These are phyloP conservation scores for Rapana venosa DNA, from an alignment of 2,888 invertebrate genomes.

Conservation along the genomic window DNA sequence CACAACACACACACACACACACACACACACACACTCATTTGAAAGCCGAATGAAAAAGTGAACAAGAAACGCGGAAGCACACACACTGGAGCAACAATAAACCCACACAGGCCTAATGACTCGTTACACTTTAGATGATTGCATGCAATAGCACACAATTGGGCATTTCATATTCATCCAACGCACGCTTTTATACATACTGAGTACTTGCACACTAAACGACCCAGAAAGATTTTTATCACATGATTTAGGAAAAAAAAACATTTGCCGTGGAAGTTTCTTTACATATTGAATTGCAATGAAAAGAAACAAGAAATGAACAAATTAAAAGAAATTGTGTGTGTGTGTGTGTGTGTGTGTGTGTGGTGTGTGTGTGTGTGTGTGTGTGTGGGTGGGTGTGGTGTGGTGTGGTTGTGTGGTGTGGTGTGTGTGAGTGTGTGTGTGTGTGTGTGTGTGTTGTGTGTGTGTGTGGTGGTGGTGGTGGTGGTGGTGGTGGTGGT, in stretches of 20 bases:
- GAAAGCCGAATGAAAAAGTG: background rate
- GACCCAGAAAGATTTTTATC: no score
- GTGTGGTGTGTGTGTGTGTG: background rate
- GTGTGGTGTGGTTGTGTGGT: background rate
- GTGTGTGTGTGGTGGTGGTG: background rate
- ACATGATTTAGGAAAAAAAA: no score
- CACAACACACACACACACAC: background rate
- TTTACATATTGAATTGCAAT: no score
- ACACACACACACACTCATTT: background rate
- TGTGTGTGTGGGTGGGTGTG: no score
- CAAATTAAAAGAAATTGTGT: background rate
- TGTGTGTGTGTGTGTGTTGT: background rate
- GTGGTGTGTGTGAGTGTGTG: background rate
- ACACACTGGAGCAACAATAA: background rate
- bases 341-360: background rate
- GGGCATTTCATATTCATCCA: no score
- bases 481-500: no score
- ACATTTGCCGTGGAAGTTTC: no score
- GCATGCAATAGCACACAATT: no score
- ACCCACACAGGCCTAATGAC: no score
- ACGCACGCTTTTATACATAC: no score
- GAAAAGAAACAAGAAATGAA: background rate
- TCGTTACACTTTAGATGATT: no score
- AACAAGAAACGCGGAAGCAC: background rate
- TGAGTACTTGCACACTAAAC: no score